Evolutionary conservation across 1,140 invertebrate species (phyloP), one percentile per base, ranked within the genome.

Genomic region (Steinernema feltiae): DNA sequence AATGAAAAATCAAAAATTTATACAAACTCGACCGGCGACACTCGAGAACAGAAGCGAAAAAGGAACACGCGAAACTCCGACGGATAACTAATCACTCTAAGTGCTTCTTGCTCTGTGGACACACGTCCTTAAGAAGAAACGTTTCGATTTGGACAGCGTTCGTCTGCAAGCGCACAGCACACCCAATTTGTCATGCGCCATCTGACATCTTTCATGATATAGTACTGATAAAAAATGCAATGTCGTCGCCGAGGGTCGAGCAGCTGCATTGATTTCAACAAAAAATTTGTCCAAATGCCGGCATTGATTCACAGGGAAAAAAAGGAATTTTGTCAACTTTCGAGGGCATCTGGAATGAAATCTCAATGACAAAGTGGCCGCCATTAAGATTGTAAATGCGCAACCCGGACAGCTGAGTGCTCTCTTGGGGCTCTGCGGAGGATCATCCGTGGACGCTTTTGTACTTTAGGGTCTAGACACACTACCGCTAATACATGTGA

Each of bases 221-320:
- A n/a, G 41, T 63, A 3, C 7, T 63, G 53, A 63, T 63, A 63
- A 63, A 63, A 63, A 63, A 63, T 63, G 53, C 53, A 27, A 12
- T 63, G 53, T 63, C 53, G 12, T 12, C 41, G 41, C 41, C 41
- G n/a, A n/a, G n/a, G n/a, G 41, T 46, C 41, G 41, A 7, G 41
- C 41, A 46, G 41, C 53, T 27, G 24, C 53, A 63, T 63, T 63
- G 53, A 63, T 63, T 63, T 27, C 3, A 12, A 46, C 41, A 46
- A 63, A 63, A 63, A 41, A 41, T 41, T 7, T 41, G 35, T 41
- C 18, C 7, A 41, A 41, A n/a, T n/a, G n/a, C n/a, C n/a, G n/a
- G n/a, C 35, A 41, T 7, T 7, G 35, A 41, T 41, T 7, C 7
- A 41, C 18, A 7, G 35, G 35, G 35, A 41, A 18, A 41, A 7